Evolutionary conservation across 2,888 invertebrate species (phyloP), one percentile per base, ranked within the genome.

Genomic region (Augiades crinisus): DNA sequence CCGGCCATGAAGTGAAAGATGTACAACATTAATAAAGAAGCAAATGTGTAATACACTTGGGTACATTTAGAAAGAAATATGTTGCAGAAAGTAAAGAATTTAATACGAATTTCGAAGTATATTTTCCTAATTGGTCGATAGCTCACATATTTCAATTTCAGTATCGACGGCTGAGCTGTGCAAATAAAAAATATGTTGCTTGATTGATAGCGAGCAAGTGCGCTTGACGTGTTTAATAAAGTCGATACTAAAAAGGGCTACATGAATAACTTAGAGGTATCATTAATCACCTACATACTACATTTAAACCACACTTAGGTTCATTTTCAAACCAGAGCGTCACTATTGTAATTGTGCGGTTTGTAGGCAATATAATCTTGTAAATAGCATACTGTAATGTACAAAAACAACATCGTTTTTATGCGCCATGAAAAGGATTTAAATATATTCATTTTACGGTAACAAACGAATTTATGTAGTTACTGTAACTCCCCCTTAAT

Each of bases 161-260:
- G 30, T 21, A 31, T 47, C 47, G 38, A 47, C 22, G 40, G 38
- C 21, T 10, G 12, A 36, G 41, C 17, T 3, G 10, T 17, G 16
- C 38, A 40, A 47, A 49, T 41, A 13, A 41, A 49, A 41, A 49
- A 49, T 22, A 16, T 22, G 41, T 34, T n/a, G 6, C 41, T 41
- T 49, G 49, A 49, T 49, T 49, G 49, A 49, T 49, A 41, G 41
- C 34, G 24, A 40, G 13, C 34, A 34, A 33, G 49, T 49, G 34
- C 14, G 33, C 33, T 49, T 49, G 49, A 49, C 41, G 13, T 30
- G 19, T 41, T 49, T 24, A 41, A 41, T 34, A 19, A 47, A 31
- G n/a, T 14, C 31, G 12, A 30, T 38, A 27, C 14, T 43, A 43
- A 43, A 22, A 37, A 30, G 10, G n/a, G 17, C 4, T 27, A 10